Conservation (phyloP, 2,113 vertebrate species). For the Oncorhynchus clarkii region DNA sequence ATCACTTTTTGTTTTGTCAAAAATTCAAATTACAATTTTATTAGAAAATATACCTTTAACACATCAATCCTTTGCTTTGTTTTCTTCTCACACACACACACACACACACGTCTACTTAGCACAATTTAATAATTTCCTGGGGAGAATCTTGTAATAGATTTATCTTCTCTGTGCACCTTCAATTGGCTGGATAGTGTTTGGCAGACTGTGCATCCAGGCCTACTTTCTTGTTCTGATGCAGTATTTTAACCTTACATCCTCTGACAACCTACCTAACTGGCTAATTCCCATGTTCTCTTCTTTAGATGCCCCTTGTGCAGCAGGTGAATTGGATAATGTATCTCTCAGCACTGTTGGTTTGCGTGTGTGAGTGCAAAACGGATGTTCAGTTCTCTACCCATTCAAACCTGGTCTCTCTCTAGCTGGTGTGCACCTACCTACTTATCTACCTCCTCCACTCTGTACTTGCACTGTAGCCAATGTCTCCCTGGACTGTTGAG, state of each 20-base stretch:
- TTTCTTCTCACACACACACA: neutral
- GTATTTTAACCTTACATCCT: constrained; percentile 59
- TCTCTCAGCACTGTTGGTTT: constrained; percentile 97
- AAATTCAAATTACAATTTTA: neutral
- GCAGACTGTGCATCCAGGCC: constrained; percentile 65
- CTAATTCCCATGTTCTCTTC: constrained; percentile 97
- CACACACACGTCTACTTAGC: neutral
- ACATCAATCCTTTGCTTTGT: neutral
- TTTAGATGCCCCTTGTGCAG: constrained; percentile 96
- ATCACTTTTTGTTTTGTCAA: neutral
- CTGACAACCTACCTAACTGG: constrained; percentile 69
- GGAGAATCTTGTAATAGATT: neutral
- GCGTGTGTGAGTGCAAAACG: constrained; percentile 99
- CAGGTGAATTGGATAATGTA: constrained; percentile 99
- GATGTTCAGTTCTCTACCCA: constrained; percentile 90
- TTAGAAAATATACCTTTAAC: neutral
- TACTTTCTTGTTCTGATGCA: constrained; percentile 61
- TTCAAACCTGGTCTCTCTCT: constrained; percentile 86
- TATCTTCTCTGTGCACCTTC: neutral
- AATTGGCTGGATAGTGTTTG: neutral
- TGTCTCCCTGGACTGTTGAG: constrained; percentile 40
- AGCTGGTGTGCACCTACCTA: constrained; percentile 84
- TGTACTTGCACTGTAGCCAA: constrained; percentile 89
- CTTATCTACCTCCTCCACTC: constrained; percentile 63
- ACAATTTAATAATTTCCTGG: neutral